These are phyloP conservation scores for Lipotes vexillifer DNA, from an alignment of 2,113 vertebrate genomes.

Conservation along the genomic window DNA sequence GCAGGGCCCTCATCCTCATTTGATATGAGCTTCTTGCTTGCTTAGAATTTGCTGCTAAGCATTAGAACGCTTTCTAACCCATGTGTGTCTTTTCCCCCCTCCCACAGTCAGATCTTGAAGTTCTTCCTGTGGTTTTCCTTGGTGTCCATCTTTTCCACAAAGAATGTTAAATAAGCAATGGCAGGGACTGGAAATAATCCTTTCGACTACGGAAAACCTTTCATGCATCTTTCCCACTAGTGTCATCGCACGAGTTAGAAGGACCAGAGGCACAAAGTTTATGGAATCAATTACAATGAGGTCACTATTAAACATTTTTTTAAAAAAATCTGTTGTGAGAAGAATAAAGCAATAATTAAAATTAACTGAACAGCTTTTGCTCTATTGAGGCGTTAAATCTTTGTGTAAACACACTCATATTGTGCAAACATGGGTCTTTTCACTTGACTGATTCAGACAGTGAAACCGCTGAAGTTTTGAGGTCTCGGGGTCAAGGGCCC, in stretches of 20 bases:
- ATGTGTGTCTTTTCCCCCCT: not conserved
- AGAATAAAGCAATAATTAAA: conserved; percentile 74
- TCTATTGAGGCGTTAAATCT: conserved; percentile 70
- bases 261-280: conserved; percentile 20
- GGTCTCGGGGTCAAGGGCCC: conserved; percentile 77
- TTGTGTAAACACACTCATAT: conserved; percentile 65
- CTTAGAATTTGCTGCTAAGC: not conserved
- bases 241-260: not conserved
- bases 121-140: not conserved
- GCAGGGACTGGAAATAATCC: conserved; percentile 35
- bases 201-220: conserved; percentile 29
- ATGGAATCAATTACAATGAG: conserved; percentile 30
- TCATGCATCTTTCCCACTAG: not conserved
- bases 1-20: not conserved
- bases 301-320: conserved; percentile 43
- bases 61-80: not conserved
- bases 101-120: not conserved
- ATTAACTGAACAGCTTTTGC: conserved; percentile 67
- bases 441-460: conserved; percentile 23
- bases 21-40: not conserved
- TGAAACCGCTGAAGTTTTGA: conserved; percentile 51
- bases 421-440: conserved; percentile 61
- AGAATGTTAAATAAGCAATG: conserved; percentile 52
- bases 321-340: not conserved
- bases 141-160: conserved; percentile 18